A percentile compares a stretch with the other conserved stretches of the same genome.
Conservation (phyloP, 2,113 vertebrate species). For the Pygoscelis antarcticus region DNA sequence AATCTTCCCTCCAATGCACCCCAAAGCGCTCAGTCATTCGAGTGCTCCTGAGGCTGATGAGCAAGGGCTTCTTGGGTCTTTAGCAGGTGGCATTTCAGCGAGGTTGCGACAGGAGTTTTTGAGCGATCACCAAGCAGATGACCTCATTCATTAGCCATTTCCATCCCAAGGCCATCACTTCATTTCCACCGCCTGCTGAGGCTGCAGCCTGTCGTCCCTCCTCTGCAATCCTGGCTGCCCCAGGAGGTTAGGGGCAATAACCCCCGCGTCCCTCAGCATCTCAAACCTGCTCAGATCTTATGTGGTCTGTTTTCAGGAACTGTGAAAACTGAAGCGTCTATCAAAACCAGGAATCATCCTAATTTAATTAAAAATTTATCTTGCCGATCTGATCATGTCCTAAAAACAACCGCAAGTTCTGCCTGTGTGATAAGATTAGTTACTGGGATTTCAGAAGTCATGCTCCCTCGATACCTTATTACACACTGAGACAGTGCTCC, state of each 20-base stretch:
- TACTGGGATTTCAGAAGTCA: not conserved
- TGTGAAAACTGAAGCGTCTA: not conserved
- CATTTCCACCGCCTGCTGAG: not conserved
- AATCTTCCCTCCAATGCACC: not conserved
- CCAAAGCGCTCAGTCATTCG: rapidly evolving
- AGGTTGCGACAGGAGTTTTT: not conserved
- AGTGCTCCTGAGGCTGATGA: not conserved
- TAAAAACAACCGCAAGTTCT: not conserved
- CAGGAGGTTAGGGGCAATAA: not conserved
- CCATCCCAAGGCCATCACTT: not conserved
- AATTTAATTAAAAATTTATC: slow-evolving; percentile 38
- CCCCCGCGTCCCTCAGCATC: not conserved
- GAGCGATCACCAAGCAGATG: not conserved
- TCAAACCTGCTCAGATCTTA: not conserved
- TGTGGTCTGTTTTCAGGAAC: not conserved
- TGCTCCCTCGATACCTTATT: not conserved
- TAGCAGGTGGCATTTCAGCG: not conserved
- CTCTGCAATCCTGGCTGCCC: not conserved
- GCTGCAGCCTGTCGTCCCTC: not conserved
- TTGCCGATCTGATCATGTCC: not conserved
- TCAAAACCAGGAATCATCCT: not conserved
- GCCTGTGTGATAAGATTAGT: not conserved
- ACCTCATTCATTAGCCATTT: not conserved
- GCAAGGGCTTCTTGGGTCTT: rapidly evolving
- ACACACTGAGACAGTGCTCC: not conserved